These are phyloP conservation scores for Stenopsyche tienmushanensis DNA, from an alignment of 1,140 invertebrate genomes.

Conservation along the genomic window DNA sequence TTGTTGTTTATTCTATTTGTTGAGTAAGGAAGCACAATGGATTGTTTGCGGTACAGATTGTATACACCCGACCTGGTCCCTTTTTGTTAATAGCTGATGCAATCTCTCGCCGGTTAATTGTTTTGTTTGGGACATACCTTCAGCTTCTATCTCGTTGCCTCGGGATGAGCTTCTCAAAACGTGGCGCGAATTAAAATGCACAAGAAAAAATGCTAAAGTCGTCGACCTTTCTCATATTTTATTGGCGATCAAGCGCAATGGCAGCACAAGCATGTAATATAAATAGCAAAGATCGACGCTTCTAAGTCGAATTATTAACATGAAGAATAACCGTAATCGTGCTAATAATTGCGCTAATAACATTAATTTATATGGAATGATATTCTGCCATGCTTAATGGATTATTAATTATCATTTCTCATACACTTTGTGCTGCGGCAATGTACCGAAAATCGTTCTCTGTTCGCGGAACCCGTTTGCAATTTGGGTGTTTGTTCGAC, in stretches of 20 bases:
- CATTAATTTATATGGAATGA: background rate
- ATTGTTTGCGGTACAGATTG: constrained; percentile 25
- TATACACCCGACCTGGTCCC: constrained; percentile 2
- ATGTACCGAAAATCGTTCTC: background rate
- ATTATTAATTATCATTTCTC: background rate
- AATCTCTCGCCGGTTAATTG: constrained; percentile 35
- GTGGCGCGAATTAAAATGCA: background rate
- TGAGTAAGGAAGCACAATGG: constrained; percentile 12
- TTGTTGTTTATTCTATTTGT: constrained; percentile 36
- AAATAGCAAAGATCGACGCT: no score
- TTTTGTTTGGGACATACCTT: constrained; percentile 11
- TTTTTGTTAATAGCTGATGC: constrained; percentile 32
- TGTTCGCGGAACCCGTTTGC: background rate
- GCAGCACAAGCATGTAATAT: no score
- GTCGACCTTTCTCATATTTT: background rate
- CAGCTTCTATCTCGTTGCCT: no score
- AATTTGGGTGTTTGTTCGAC: background rate
- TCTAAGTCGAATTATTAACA: no score
- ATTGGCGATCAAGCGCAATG: background rate
- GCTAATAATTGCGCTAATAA: background rate
- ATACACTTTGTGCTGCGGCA: no score
- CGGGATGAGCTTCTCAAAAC: background rate
- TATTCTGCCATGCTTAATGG: background rate
- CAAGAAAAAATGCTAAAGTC: background rate
- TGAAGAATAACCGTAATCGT: no score